phyloP scores from a whole-genome alignment of 2,797 vertebrate species.

The Poecile montanus region DNA sequence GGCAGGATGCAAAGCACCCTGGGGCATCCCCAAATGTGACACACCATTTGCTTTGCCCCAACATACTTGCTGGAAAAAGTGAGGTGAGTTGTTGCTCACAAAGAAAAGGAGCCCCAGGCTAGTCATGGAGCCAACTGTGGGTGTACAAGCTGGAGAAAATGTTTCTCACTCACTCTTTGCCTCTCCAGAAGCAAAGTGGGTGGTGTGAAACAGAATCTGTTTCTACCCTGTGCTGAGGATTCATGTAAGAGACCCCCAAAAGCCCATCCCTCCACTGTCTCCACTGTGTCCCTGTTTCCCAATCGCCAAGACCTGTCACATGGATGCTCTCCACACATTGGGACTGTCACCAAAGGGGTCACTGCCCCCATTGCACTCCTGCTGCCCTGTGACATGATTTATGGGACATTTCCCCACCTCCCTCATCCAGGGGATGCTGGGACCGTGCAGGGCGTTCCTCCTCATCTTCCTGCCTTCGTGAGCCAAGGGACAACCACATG shows the following conservation, averaged over 20 bases:
- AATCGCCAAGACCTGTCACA: neutral
- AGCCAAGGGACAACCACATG: neutral
- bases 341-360: neutral
- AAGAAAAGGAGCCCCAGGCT: neutral
- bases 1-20: neutral
- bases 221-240: neutral
- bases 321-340: neutral
- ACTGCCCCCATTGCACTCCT: accelerated
- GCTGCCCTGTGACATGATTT: neutral
- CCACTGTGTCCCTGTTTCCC: neutral
- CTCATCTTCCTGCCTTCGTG: neutral
- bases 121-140: neutral
- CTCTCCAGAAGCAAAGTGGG: neutral
- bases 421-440: neutral
- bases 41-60: neutral
- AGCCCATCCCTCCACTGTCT: neutral
- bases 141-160: neutral
- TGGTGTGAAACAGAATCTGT: neutral
- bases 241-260: neutral
- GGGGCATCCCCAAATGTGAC: neutral
- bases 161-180: neutral
- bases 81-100: neutral
- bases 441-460: neutral
- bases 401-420: neutral
- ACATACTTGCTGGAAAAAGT: neutral